Conservation (phyloP, 2,888 invertebrate species). For the Morpho deidamia region DNA sequence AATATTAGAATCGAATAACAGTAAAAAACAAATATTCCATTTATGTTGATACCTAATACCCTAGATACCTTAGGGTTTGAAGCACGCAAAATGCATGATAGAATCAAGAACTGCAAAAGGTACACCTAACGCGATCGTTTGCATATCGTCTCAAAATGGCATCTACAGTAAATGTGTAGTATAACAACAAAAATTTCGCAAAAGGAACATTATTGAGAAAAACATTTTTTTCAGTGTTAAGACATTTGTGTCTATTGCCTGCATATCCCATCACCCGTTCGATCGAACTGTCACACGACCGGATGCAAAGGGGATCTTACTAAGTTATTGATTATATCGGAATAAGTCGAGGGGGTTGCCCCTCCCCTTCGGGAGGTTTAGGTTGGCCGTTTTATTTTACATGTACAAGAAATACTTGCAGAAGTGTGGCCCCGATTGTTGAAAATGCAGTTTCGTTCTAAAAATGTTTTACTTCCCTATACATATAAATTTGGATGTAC, state of each 20-base stretch:
- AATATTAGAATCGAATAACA: too few species aligned
- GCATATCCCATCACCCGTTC: conserved; percentile 31
- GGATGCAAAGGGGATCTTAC: conserved; percentile 78
- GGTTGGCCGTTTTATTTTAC: conserved; percentile 77
- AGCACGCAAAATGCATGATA: too few species aligned
- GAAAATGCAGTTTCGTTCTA: conserved; percentile 18
- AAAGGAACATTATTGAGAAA: too few species aligned
- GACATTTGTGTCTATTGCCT: conserved; percentile 17
- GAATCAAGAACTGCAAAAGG: too few species aligned
- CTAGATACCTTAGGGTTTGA: too few species aligned
- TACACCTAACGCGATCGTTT: too few species aligned
- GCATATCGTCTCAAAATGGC: too few species aligned
- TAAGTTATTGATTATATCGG: conserved; percentile 80
- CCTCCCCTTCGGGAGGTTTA: conserved; percentile 51
- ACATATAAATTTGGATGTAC: too few species aligned
- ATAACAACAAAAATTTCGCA: too few species aligned
- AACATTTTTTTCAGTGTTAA: not conserved
- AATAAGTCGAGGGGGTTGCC: conserved; percentile 70
- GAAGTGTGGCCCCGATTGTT: conserved; percentile 36
- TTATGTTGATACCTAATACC: too few species aligned
- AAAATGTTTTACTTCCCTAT: conserved; percentile 4
- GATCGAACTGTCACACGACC: conserved; percentile 75
- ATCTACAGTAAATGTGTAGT: too few species aligned
- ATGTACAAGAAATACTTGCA: conserved; percentile 76
- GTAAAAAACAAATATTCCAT: too few species aligned